A percentile compares a stretch with the other conserved stretches of the same genome.
Evolutionary conservation across 2,797 vertebrate genomes (phyloP).

Genomic region (Stomatorhinus walkeri): DNA sequence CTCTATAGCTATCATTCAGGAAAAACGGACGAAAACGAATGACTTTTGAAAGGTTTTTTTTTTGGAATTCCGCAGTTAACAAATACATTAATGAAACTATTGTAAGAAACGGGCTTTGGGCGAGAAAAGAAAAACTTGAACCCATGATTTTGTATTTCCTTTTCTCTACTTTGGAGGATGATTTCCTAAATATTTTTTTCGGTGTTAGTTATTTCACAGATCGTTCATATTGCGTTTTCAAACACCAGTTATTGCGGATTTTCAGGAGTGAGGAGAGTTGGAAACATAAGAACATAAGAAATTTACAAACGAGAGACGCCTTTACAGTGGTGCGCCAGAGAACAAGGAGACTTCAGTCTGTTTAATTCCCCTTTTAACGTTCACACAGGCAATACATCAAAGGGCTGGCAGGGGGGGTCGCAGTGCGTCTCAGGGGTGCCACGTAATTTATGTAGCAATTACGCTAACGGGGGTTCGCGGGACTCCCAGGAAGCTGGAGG

Average conservation of each 20-base stretch:
- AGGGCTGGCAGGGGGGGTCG: neutral
- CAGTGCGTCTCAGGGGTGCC: neutral
- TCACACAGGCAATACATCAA: neutral
- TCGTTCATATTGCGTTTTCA: neutral
- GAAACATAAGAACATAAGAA: no score
- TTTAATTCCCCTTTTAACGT: neutral
- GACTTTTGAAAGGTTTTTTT: neutral
- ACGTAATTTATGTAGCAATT: constrained; percentile 9
- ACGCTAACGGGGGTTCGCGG: neutral
- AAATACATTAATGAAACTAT: neutral
- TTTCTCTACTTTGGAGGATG: neutral
- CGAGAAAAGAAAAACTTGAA: neutral
- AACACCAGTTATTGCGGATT: neutral
- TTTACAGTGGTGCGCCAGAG: neutral
- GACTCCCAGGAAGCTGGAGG: constrained; percentile 2
- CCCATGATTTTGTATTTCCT: neutral
- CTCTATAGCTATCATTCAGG: neutral
- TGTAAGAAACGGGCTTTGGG: neutral
- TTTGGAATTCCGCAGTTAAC: neutral
- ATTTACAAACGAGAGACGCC: neutral
- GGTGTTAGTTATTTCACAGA: neutral
- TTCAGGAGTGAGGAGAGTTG: neutral
- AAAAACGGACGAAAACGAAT: neutral
- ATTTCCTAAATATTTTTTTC: neutral
- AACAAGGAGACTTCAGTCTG: neutral